Percentiles rank a stretch among this genome's conserved stretches.
Conservation (phyloP, 2,797 vertebrate genomes). For the Cheracebus regulus region DNA sequence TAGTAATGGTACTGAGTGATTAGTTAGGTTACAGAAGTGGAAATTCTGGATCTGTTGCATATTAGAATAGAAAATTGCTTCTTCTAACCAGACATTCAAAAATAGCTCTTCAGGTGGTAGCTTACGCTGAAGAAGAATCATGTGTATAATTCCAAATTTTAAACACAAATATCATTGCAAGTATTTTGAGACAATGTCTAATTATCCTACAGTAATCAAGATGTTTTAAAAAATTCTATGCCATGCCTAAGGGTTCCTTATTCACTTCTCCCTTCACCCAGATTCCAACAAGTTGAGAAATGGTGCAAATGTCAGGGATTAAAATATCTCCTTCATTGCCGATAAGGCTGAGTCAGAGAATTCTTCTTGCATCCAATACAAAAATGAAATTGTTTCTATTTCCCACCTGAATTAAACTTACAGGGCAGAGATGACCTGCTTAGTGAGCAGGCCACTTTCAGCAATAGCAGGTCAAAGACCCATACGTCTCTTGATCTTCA, state of each 20-base stretch:
- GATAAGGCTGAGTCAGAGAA: not conserved
- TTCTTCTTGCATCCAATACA: not conserved
- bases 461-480: too few species aligned
- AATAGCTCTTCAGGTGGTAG: not conserved
- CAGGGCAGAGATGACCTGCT: not conserved
- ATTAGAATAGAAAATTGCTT: not conserved
- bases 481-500: fast-evolving
- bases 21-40: not conserved
- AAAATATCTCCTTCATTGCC: not conserved
- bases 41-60: not conserved
- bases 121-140: not conserved
- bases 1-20: not conserved
- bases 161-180: not conserved
- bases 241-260: not conserved
- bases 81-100: not conserved
- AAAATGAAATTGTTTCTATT: not conserved
- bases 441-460: not conserved
- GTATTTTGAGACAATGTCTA: not conserved
- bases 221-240: not conserved
- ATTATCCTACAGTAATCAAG: not conserved
- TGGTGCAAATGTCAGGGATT: not conserved
- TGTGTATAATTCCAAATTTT: not conserved
- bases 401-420: not conserved
- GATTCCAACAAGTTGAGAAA: not conserved
- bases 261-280: not conserved